Conservation (phyloP, 1,140 invertebrate genomes). For the Danaus plexippus region DNA sequence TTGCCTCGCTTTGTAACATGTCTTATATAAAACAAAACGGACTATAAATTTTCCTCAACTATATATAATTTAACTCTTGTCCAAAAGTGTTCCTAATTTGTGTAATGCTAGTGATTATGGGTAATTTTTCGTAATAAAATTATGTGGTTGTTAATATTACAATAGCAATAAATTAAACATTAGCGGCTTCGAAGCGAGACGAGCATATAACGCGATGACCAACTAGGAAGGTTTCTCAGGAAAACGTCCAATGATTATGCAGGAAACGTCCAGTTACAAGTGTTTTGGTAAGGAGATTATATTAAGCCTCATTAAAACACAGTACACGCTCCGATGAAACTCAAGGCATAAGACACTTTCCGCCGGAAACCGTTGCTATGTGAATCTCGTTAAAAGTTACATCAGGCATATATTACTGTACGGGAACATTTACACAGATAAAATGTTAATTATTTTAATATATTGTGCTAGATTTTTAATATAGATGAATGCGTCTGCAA, state of each 20-base stretch:
- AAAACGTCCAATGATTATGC: constrained; percentile 40
- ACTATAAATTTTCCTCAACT: too few relatives aligned
- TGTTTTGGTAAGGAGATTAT: constrained; percentile 35
- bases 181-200: constrained; percentile 22
- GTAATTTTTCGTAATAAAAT: constrained; percentile 14
- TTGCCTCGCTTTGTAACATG: too few relatives aligned
- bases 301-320: constrained; percentile 52
- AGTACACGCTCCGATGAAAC: constrained; percentile 41
- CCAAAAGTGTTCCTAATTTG: too few relatives aligned
- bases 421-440: too few relatives aligned
- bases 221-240: constrained; percentile 37
- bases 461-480: constrained; percentile 6
- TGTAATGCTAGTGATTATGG: constrained; percentile 2
- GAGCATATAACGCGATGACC: constrained; percentile 36
- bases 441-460: too few relatives aligned
- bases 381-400: constrained; percentile 29
- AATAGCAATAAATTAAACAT: constrained; percentile 10
- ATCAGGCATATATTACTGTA: constrained; percentile 2
- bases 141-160: constrained; percentile 5
- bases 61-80: too few relatives aligned
- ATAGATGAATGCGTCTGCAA: constrained; percentile 5
- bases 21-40: too few relatives aligned
- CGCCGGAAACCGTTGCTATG: constrained; percentile 47
- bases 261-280: constrained; percentile 42
- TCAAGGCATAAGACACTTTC: constrained; percentile 45